phyloP scores from a whole-genome alignment of 2,113 vertebrate species.

The Chloropsis hardwickii region DNA sequence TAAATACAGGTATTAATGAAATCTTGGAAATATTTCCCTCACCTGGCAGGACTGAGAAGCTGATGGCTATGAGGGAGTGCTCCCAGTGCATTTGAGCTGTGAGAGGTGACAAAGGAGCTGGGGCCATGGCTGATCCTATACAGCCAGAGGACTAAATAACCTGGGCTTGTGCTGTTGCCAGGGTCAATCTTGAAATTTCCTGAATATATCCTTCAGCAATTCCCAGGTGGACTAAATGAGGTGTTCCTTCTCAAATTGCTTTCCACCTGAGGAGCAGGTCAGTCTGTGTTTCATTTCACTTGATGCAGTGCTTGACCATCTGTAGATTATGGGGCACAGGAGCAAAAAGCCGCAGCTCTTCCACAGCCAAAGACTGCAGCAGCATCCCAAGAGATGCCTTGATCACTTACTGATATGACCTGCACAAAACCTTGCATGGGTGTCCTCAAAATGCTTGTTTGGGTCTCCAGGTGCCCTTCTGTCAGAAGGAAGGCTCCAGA shows the following conservation, averaged over 20 bases:
- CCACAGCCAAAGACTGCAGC: not conserved
- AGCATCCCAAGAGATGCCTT: not conserved
- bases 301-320: not conserved
- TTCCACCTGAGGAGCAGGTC: not conserved
- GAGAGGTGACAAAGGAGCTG: not conserved
- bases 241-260: not conserved
- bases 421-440: not conserved
- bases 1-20: conserved; percentile 55
- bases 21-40: conserved; percentile 26
- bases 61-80: not conserved
- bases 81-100: not conserved
- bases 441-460: not conserved
- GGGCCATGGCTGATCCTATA: not conserved
- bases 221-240: not conserved
- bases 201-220: not conserved
- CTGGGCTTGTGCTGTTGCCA: not conserved
- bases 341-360: not conserved
- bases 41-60: conserved; percentile 4
- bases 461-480: not conserved
- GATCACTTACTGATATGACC: not conserved
- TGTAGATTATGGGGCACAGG: accelerated
- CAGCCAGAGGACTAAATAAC: not conserved
- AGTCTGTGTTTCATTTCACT: not conserved
- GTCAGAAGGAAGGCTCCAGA: not conserved
- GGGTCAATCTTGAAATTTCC: not conserved